These are phyloP conservation scores for Tachycineta bicolor DNA, from an alignment of 2,113 vertebrate genomes.

Conservation along the genomic window DNA sequence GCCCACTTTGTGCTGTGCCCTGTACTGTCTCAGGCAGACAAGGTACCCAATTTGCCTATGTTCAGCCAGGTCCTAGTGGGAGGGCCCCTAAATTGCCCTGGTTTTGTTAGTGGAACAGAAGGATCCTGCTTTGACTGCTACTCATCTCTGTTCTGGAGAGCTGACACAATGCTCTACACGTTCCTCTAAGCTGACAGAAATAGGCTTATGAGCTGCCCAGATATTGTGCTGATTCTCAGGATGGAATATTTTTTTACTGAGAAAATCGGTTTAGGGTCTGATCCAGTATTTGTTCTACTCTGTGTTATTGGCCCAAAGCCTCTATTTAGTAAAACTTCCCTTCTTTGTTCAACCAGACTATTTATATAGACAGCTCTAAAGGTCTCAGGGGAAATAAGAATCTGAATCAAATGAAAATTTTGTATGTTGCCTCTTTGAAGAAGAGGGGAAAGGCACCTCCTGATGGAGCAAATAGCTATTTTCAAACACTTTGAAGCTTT, in stretches of 20 bases:
- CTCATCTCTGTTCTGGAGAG: not conserved
- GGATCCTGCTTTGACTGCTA: not conserved
- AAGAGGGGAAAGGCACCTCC: not conserved
- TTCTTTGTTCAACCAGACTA: slow-evolving; percentile 34
- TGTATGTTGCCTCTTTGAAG: not conserved
- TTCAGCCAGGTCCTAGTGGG: not conserved
- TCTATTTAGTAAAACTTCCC: slow-evolving; percentile 37
- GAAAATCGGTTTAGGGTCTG: slow-evolving; percentile 9
- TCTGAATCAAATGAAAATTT: not conserved
- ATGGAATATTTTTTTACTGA: not conserved
- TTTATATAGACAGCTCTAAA: slow-evolving; percentile 8
- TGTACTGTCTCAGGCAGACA: accelerated
- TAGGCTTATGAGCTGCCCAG: not conserved
- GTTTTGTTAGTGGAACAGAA: not conserved
- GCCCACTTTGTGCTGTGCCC: not conserved
- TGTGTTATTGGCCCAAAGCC: slow-evolving; percentile 16
- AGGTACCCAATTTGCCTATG: not conserved
- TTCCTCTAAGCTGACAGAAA: not conserved
- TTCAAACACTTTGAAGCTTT: not conserved
- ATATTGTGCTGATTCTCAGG: not conserved
- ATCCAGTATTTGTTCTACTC: slow-evolving; percentile 13
- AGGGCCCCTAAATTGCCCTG: not conserved
- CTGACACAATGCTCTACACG: accelerated
- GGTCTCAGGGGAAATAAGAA: not conserved
- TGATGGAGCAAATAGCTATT: not conserved